A percentile compares a stretch with the other conserved stretches of the same genome.
phyloP scores from a whole-genome alignment of 2,113 vertebrate species.

The Genyomyrus donnyi region DNA sequence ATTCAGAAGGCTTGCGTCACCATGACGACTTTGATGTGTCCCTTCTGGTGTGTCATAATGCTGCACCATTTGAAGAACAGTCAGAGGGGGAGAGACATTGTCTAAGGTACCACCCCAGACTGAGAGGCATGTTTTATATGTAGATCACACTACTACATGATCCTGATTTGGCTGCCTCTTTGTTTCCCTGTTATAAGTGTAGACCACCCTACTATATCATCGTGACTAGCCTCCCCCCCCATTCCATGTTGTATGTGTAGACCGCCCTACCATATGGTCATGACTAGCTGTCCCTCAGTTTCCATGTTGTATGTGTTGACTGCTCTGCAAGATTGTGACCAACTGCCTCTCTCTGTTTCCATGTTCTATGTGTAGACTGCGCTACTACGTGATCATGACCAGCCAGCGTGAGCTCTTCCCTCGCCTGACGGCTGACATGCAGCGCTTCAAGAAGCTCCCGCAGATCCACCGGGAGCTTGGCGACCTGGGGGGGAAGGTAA shows the following conservation, averaged over 20 bases:
- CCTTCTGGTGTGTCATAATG: slow-evolving; percentile 87
- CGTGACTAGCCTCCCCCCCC: slow-evolving; percentile 77
- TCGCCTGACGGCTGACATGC: slow-evolving; percentile 84
- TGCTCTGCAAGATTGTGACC: slow-evolving; percentile 56
- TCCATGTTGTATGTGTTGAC: slow-evolving; percentile 45
- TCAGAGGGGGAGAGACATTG: slow-evolving; percentile 85
- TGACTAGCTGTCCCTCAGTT: background rate
- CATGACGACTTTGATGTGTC: slow-evolving; percentile 96
- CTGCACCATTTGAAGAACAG: slow-evolving; percentile 89
- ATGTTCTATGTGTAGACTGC: slow-evolving; percentile 58
- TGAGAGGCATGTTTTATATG: background rate
- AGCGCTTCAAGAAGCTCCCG: slow-evolving; percentile 84
- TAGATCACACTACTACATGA: background rate
- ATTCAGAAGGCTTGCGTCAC: slow-evolving; percentile 85
- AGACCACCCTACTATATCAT: slow-evolving; percentile 87
- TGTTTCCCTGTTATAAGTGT: background rate
- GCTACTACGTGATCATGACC: slow-evolving; percentile 92
- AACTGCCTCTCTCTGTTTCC: too few species aligned
- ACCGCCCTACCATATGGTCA: background rate
- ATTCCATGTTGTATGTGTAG: background rate
- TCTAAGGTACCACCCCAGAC: slow-evolving; percentile 65
- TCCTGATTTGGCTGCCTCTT: background rate
- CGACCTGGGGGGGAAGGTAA: slow-evolving; percentile 49
- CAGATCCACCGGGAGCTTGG: slow-evolving; percentile 72
- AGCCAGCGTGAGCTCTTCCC: slow-evolving; percentile 95